Evolutionary conservation across 2,888 invertebrate genomes (phyloP).

Genomic region (Formica aserva): DNA sequence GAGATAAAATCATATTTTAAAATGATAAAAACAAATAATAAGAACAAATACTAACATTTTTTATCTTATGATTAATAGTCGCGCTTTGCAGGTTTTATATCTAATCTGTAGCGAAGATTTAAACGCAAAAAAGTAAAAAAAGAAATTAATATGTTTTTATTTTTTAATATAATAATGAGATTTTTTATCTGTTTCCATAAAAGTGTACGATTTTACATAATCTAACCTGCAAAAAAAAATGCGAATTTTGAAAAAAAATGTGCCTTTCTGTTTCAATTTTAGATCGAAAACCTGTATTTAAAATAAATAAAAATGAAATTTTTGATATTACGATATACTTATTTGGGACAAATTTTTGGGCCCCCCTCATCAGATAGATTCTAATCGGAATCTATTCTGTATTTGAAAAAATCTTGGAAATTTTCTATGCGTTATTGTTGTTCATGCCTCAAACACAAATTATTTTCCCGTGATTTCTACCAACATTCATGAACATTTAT

Average conservation of each 20-base stretch:
- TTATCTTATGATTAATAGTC: no score
- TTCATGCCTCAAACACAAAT: neutral
- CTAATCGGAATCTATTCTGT: neutral
- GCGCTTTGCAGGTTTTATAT: neutral
- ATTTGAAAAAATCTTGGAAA: neutral
- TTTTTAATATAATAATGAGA: neutral
- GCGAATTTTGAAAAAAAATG: neutral
- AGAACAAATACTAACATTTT: neutral
- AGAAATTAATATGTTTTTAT: neutral
- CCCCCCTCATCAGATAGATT: neutral
- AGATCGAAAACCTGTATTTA: neutral
- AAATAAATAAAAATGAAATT: neutral
- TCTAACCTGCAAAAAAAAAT: neutral
- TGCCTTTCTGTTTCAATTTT: neutral
- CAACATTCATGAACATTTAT: slow-evolving; percentile 46
- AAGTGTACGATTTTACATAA: neutral
- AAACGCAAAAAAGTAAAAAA: neutral
- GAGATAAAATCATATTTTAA: no score
- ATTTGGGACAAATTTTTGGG: no score
- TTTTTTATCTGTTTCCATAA: neutral
- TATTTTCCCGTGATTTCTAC: slow-evolving; percentile 64
- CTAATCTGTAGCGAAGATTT: no score
- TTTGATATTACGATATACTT: neutral
- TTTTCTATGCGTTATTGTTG: neutral
- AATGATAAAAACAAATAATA: neutral